Evolutionary conservation across 2,888 invertebrate genomes (phyloP).

Genomic region (Ichneumoninae sp.): DNA sequence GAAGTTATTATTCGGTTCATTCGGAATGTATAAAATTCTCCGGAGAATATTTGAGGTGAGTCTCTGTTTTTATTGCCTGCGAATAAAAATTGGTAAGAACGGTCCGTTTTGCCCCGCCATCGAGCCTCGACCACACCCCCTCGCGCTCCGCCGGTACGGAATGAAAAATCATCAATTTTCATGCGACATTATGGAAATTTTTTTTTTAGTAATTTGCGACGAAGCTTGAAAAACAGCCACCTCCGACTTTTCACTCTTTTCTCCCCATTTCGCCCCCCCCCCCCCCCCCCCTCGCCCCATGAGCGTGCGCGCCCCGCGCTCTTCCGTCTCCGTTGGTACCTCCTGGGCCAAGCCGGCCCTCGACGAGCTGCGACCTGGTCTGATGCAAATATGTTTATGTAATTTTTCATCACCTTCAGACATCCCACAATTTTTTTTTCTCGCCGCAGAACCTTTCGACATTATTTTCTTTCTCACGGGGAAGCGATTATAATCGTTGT

Average conservation of each 20-base stretch:
- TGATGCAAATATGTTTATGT: constrained; percentile 71
- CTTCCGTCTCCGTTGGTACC: constrained; percentile 21
- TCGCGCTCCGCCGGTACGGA: background rate
- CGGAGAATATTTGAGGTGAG: too few relatives aligned
- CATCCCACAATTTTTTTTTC: constrained; percentile 24
- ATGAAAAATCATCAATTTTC: constrained; percentile 67
- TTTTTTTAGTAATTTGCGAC: constrained; percentile 64
- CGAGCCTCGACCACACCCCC: constrained; percentile 13
- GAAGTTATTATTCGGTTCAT: background rate
- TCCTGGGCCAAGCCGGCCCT: constrained; percentile 42
- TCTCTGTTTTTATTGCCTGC: too few relatives aligned
- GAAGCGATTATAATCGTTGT: background rate
- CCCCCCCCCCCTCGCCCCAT: background rate
- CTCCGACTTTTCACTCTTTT: constrained; percentile 2
- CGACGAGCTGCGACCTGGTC: constrained; percentile 44
- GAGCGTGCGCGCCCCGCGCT: constrained; percentile 8
- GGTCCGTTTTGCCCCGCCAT: too few relatives aligned
- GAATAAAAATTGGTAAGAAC: too few relatives aligned
- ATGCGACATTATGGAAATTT: constrained; percentile 71
- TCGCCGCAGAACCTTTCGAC: constrained; percentile 38
- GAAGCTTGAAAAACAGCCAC: constrained; percentile 66
- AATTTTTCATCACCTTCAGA: constrained; percentile 60
- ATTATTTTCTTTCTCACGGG: constrained; percentile 37
- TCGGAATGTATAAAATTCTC: constrained; percentile 47
- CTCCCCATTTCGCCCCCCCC: background rate